phyloP scores from a whole-genome alignment of 2,888 invertebrate genomes.

The Tortricodes alternella region DNA sequence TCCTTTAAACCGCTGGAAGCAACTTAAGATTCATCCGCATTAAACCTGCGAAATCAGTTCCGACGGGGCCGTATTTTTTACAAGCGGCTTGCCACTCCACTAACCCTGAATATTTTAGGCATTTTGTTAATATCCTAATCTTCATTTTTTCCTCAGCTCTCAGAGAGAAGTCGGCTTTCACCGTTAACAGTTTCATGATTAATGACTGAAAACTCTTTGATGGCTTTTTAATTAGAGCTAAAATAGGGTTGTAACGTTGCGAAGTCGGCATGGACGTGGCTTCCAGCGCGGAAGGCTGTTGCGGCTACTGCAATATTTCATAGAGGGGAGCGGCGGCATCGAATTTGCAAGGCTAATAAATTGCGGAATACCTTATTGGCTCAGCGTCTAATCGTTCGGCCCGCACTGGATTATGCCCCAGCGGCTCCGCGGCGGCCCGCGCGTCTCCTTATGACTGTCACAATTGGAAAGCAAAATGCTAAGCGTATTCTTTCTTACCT shows the following conservation, averaged over 20 bases:
- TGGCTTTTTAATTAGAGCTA: slow-evolving; percentile 84
- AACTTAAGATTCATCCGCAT: slow-evolving; percentile 72
- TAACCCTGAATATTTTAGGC: slow-evolving; percentile 76
- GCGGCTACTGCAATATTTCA: slow-evolving; percentile 78
- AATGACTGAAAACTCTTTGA: slow-evolving; percentile 83
- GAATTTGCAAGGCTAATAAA: slow-evolving; percentile 83
- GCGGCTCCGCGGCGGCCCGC: slow-evolving; percentile 48
- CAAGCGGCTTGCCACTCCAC: slow-evolving; percentile 70
- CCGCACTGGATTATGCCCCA: slow-evolving; percentile 70
- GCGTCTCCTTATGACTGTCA: slow-evolving; percentile 55
- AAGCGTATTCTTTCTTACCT: slow-evolving; percentile 73
- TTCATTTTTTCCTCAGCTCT: slow-evolving; percentile 66
- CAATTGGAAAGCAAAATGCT: slow-evolving; percentile 65
- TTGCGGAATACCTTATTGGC: slow-evolving; percentile 80
- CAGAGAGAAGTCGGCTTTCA: slow-evolving; percentile 76
- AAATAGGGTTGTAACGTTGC: slow-evolving; percentile 78
- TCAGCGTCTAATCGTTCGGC: slow-evolving; percentile 68
- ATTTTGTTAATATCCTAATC: slow-evolving; percentile 79
- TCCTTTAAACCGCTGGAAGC: slow-evolving; percentile 73
- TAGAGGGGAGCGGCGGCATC: slow-evolving; percentile 65
- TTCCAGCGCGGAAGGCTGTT: slow-evolving; percentile 60
- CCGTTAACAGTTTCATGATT: slow-evolving; percentile 83
- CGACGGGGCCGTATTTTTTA: slow-evolving; percentile 56
- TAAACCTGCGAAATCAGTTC: slow-evolving; percentile 67
- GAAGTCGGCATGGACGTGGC: slow-evolving; percentile 41